Conservation (phyloP, 1,140 invertebrate species). For the Trissolcus basalis region DNA sequence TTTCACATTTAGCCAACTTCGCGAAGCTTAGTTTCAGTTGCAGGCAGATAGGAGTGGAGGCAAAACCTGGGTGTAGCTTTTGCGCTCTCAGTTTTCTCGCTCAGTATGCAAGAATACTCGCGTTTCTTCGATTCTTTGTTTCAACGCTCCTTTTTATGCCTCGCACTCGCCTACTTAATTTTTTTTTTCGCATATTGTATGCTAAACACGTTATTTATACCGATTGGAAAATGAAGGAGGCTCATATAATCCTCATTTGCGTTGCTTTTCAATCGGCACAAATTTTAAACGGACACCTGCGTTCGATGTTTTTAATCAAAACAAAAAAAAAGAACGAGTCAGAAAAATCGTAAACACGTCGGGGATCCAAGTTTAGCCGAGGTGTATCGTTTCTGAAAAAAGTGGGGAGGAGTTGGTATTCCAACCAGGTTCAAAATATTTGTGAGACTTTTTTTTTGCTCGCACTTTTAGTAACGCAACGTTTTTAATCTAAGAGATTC, state of each 20-base stretch:
- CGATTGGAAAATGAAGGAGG: constrained; percentile 14
- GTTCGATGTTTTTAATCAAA: constrained; percentile 22
- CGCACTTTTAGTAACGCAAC: constrained; percentile 20
- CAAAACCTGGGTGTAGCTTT: constrained; percentile 37
- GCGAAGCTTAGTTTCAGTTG: constrained; percentile 45
- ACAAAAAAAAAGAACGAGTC: not conserved
- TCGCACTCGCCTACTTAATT: not conserved
- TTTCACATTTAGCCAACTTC: constrained; percentile 59
- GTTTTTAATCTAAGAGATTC: constrained; percentile 51
- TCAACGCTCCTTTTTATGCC: constrained; percentile 11
- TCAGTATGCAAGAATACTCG: constrained; percentile 37
- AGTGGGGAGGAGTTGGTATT: constrained; percentile 13
- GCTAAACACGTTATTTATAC: constrained; percentile 36
- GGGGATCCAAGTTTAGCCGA: too few relatives aligned
- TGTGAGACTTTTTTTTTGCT: constrained; percentile 11
- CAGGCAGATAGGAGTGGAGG: constrained; percentile 25
- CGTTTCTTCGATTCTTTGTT: constrained; percentile 50
- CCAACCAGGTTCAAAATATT: constrained; percentile 25
- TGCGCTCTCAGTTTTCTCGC: constrained; percentile 33
- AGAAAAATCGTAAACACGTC: too few relatives aligned
- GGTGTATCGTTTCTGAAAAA: not conserved
- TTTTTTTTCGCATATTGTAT: constrained; percentile 34
- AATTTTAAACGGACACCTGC: constrained; percentile 39
- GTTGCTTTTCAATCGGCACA: constrained; percentile 24
- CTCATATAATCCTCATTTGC: constrained; percentile 38